These are phyloP conservation scores for Bombus affinis DNA, from an alignment of 1,140 invertebrate species.

Conservation along the genomic window DNA sequence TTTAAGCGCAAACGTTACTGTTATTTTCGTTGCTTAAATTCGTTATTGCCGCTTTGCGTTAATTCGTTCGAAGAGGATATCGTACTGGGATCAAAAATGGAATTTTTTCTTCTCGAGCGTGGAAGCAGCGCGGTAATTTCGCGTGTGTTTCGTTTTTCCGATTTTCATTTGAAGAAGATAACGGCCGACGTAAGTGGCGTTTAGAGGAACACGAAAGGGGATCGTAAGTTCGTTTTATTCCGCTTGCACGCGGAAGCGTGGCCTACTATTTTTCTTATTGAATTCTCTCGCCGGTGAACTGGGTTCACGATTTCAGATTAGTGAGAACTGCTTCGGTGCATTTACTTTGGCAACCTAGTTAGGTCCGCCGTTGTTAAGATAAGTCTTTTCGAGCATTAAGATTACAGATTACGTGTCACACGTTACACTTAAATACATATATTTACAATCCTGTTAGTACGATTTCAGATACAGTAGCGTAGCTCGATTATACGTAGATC, in stretches of 20 bases:
- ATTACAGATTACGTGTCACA: slow-evolving; percentile 3
- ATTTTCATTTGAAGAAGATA: not conserved
- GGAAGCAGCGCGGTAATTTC: not conserved
- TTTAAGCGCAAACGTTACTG: not conserved
- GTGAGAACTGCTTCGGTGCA: not conserved
- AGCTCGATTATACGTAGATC: not conserved
- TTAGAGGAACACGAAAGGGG: not conserved
- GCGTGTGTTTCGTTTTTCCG: too few relatives aligned
- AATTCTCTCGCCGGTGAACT: not conserved
- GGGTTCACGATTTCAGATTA: slow-evolving; percentile 5
- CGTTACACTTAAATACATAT: not conserved
- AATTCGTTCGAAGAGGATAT: not conserved
- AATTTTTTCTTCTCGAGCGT: not conserved
- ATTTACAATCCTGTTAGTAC: not conserved
- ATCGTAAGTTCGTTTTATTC: slow-evolving; percentile 3
- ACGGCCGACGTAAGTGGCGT: not conserved
- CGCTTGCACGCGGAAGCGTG: not conserved
- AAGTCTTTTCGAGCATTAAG: slow-evolving; percentile 12
- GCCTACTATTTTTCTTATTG: slow-evolving; percentile 14
- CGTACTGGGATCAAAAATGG: not conserved
- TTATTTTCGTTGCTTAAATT: not conserved
- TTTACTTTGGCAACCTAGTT: slow-evolving; percentile 28
- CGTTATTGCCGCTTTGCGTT: not conserved
- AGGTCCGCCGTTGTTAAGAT: not conserved
- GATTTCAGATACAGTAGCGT: not conserved